Evolutionary conservation across 2,113 vertebrate species (phyloP).

Genomic region (Chamaea fasciata): DNA sequence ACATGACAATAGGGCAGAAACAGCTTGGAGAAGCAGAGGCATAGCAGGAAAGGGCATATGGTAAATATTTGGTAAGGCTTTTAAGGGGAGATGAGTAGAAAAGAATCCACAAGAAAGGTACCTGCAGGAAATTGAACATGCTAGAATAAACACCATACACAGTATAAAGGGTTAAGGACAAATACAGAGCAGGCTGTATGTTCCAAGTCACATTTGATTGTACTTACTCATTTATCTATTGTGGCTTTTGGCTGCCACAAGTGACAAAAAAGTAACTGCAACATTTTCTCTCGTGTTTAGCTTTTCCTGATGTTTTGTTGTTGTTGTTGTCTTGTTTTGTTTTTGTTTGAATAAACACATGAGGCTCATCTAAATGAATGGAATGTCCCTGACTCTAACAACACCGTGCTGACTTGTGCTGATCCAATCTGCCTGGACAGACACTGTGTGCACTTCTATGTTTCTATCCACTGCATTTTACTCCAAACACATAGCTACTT

Average conservation of each 20-base stretch:
- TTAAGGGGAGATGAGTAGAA: neutral
- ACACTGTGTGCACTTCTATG: neutral
- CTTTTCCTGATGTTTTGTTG: neutral
- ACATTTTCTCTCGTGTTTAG: neutral
- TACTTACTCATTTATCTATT: neutral
- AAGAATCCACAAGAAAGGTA: neutral
- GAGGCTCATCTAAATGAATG: neutral
- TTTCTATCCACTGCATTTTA: neutral
- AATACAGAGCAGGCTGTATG: neutral
- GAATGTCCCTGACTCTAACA: neutral
- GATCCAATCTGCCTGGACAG: neutral
- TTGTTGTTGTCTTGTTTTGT: neutral
- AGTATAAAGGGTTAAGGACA: conserved; percentile 11
- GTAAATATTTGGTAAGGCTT: neutral
- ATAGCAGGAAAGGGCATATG: neutral
- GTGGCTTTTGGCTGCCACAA: neutral
- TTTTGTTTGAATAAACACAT: neutral
- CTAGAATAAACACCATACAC: neutral
- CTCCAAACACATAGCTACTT: neutral
- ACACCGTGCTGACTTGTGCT: neutral
- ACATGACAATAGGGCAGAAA: neutral
- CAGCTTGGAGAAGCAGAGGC: neutral
- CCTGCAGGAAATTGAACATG: neutral
- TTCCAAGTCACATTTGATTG: neutral
- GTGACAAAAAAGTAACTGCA: neutral